Base-by-base conservation (phyloP, 1,140 invertebrate genomes). In the Pseudomyrmex gracilis region DNA sequence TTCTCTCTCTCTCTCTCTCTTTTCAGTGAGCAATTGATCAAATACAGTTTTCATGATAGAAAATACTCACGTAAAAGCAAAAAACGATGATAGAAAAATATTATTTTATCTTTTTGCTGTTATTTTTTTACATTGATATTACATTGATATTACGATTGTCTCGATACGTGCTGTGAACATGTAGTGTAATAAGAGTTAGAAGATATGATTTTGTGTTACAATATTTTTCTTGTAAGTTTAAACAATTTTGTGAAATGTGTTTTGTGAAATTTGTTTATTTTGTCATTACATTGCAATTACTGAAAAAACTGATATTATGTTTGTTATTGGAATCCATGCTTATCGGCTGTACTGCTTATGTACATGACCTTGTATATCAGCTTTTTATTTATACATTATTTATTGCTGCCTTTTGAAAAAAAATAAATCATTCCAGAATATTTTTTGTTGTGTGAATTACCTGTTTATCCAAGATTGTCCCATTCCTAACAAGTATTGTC, bases 391-490 rank as follows among this genome's bases (percentile, higher is more conserved):
- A 73, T 84, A 82, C 49, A 80, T 86, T 90, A 85, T 86, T 90
- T 90, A 90, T 86, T 90, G 84, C 80, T 83, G 66, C 83, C 85
- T 83, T 73, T 17, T 83, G 85, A 76, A 89, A 34, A 89, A 34
- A 34, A 90, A 90, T 90, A 90, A 90, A 90, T 85, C 24, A 73
- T 87, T 82, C 63, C 61, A 86, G 73, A 84, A 74, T 76, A 86
- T 49, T 74, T 80, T 86, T 84, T 84, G 73, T 87, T 86, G 83
- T 86, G 60, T 86, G 61, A 86, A 87, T 86, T 86, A 86, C 73
- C 68, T 87, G 67, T 76, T 84, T 80, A 80, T 60, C 68, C 85
- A 22, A 24, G 70, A 57, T 70, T 70, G 76, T 82, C 89, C 85
- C 80, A 47, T 49, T 77, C 73, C 77, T 70, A 22, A 34, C 45